Base-by-base conservation (phyloP, 2,113 vertebrate species). In the Nettapus auritus region DNA sequence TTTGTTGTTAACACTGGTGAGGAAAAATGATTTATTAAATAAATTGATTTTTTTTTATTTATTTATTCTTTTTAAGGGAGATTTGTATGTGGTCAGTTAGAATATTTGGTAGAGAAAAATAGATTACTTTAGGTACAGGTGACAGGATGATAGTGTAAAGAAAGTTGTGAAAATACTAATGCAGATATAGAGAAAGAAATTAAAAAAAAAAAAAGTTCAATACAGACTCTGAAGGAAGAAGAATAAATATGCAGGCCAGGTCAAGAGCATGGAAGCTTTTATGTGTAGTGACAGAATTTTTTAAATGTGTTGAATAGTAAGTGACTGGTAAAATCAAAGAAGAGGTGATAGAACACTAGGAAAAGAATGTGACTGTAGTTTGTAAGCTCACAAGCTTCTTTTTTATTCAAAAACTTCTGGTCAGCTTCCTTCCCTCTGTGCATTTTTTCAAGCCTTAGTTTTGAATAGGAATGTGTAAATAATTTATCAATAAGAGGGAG, bases 381-480 rank as follows among this genome's bases (percentile, higher is more conserved):
- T 92, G 33, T 23, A 15, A 79, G 36, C 44, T 50, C 31, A 5
- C 56, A 36, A 4, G 0, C 26, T 91, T 85, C 17, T 55, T 18
- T 23, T 60, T 33, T 63, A 6, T 18, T 31, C 22, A 2, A 48
- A 48, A 48, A n/a, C n/a, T 48, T 21, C 21, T 48, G 46, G 20
- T 48, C 11, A 10, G 46, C 20, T 48, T 48, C 20, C 46, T 48
- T 48, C 46, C 46, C 16, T 87, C 38, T 34, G 31, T 31, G 8
- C 44, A 13, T 91, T 67, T 87, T 36, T 79, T 80, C 44, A 63
- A 52, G 70, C 53, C 46, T 69, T 33, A 15, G 57, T 28, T 91
- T 85, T 85, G 66, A 90, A 86, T 59, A 40, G 76, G 85, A 55
- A 89, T 18, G 89, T 82, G 84, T 82, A 69, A 91, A 92, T 86